phyloP scores from a whole-genome alignment of 2,888 invertebrate genomes.

The Conops quadrifasciatus region DNA sequence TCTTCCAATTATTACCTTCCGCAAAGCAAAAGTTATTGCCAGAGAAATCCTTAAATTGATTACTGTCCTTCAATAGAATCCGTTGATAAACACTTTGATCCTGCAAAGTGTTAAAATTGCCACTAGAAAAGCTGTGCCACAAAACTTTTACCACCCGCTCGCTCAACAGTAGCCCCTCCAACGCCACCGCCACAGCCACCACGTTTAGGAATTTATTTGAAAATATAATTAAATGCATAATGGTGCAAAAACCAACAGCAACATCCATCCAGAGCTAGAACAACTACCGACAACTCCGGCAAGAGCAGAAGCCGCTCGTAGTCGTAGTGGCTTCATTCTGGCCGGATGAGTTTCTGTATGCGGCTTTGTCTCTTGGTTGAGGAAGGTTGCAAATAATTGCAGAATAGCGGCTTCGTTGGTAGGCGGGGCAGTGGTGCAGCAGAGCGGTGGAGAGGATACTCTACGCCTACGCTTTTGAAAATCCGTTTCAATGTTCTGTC shows the following conservation, averaged over 20 bases:
- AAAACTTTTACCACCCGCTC: constrained; percentile 15
- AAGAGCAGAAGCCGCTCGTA: neutral
- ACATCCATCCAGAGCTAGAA: neutral
- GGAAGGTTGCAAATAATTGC: neutral
- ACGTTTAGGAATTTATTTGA: constrained; percentile 31
- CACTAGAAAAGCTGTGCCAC: constrained; percentile 13
- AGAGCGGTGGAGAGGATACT: neutral
- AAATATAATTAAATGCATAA: constrained; percentile 38
- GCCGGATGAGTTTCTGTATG: constrained; percentile 30
- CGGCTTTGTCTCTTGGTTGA: constrained; percentile 24
- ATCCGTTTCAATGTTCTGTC: constrained; percentile 31
- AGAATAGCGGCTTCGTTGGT: neutral
- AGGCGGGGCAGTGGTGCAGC: neutral
- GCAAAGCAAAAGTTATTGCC: too few species aligned
- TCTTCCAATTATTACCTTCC: too few species aligned
- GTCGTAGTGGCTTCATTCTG: constrained; percentile 19
- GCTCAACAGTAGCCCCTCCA: neutral
- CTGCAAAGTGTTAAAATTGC: constrained; percentile 22
- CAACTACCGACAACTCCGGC: neutral
- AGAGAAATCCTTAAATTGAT: neutral
- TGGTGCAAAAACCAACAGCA: constrained; percentile 17
- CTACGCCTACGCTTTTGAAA: constrained; percentile 1
- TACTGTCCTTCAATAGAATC: neutral
- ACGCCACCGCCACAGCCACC: neutral
- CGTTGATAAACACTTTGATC: constrained; percentile 17